Conservation (phyloP, 2,113 vertebrate genomes). For the Brachirus orientalis region DNA sequence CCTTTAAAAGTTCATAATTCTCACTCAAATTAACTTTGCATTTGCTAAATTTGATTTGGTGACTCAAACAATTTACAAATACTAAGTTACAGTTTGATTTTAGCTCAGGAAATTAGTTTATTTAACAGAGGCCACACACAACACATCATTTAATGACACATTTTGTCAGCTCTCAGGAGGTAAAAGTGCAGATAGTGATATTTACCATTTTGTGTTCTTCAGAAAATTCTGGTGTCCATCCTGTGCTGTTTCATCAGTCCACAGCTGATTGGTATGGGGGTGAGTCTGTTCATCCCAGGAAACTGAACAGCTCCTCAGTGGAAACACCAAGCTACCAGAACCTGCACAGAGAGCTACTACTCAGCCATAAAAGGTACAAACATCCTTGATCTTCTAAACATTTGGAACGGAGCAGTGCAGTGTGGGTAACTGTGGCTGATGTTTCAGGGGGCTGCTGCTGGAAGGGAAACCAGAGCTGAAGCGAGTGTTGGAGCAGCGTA, state of each 20-base stretch:
- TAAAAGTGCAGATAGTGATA: neutral
- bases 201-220: slow-evolving; percentile 21
- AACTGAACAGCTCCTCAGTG: slow-evolving; percentile 70
- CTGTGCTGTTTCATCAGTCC: slow-evolving; percentile 29
- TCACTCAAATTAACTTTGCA: no score
- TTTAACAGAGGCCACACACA: no score
- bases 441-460: slow-evolving; percentile 74
- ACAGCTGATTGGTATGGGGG: slow-evolving; percentile 35
- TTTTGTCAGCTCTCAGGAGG: neutral
- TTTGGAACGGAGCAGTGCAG: neutral
- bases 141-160: no score
- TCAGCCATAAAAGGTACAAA: slow-evolving; percentile 82
- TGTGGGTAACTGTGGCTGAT: slow-evolving; percentile 21
- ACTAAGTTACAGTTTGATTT: neutral
- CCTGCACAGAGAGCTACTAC: slow-evolving; percentile 84
- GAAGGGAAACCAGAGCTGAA: slow-evolving; percentile 82
- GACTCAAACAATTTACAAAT: neutral
- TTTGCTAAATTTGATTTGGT: neutral
- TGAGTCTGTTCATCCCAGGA: slow-evolving; percentile 66
- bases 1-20: no score
- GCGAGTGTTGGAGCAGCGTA: slow-evolving; percentile 78
- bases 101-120: no score
- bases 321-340: slow-evolving; percentile 75
- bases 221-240: slow-evolving; percentile 50
- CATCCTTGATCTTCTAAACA: neutral